Conservation (phyloP, 2,888 invertebrate genomes). For the Chloroclysta siterata region DNA sequence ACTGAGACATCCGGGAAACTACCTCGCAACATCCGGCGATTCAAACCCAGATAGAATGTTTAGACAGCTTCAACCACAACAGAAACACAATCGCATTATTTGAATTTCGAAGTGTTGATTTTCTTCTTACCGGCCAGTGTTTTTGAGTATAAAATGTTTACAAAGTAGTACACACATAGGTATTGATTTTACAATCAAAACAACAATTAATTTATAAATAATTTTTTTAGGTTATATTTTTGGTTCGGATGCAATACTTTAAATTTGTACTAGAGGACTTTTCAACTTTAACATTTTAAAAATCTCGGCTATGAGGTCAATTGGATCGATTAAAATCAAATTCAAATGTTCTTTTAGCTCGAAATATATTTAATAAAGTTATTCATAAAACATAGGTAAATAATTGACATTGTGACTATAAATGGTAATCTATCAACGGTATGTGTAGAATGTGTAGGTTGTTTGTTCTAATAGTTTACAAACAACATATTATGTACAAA, state of each 20-base stretch:
- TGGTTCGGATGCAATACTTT: too few relatives aligned
- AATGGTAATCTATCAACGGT: constrained; percentile 23
- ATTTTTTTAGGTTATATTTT: too few relatives aligned
- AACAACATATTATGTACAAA: constrained; percentile 15
- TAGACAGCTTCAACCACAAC: constrained; percentile 28
- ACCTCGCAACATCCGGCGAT: constrained; percentile 56
- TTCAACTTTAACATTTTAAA: neutral
- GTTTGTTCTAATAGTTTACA: constrained; percentile 21
- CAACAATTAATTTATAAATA: too few relatives aligned
- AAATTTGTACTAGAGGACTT: too few relatives aligned
- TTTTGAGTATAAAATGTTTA: neutral
- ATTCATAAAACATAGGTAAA: neutral
- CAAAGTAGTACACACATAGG: too few relatives aligned
- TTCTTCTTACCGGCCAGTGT: constrained; percentile 1
- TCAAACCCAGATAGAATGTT: constrained; percentile 41
- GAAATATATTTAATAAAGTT: neutral
- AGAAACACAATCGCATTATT: constrained; percentile 29
- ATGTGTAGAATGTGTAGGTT: neutral
- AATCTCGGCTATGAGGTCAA: neutral
- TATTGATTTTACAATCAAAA: too few relatives aligned
- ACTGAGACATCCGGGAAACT: constrained; percentile 48
- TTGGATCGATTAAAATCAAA: neutral
- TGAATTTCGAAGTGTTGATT: constrained; percentile 20
- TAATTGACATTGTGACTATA: constrained; percentile 12
- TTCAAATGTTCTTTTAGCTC: neutral